These are phyloP conservation scores for Andrena camellia DNA, from an alignment of 2,888 invertebrate species.

Conservation along the genomic window DNA sequence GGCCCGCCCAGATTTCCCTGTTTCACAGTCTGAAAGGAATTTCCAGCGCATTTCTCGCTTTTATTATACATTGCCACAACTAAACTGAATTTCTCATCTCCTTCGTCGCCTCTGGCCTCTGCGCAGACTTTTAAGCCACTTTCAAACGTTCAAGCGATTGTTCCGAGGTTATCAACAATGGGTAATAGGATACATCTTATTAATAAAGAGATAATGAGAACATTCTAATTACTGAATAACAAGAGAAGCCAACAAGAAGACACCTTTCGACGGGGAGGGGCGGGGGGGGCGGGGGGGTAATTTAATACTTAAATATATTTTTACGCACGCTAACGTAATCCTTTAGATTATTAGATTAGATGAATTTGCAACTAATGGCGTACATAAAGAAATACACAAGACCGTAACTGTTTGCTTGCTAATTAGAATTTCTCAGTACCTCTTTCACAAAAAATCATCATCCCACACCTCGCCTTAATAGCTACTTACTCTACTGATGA, in stretches of 20 bases:
- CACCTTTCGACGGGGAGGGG: not conserved
- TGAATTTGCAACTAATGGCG: not conserved
- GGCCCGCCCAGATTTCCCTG: conserved; percentile 29
- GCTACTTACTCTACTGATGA: conserved; percentile 63
- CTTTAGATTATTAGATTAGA: conserved; percentile 6
- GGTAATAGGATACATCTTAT: conserved; percentile 42
- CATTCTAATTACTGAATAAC: conserved; percentile 42
- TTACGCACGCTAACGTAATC: not conserved
- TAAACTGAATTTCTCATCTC: conserved; percentile 8
- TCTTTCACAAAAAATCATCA: conserved; percentile 45
- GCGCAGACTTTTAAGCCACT: conserved; percentile 65
- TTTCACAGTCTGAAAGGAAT: conserved; percentile 39
- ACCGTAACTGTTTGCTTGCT: not conserved
- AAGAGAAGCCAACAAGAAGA: conserved; percentile 7
- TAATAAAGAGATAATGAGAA: conserved; percentile 53
- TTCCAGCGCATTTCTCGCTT: conserved; percentile 2
- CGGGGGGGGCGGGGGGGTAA: not conserved
- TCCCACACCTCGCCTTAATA: conserved; percentile 49
- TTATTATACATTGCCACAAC: conserved; percentile 6
- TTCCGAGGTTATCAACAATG: conserved; percentile 51
- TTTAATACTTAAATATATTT: conserved; percentile 12
- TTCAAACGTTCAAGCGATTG: conserved; percentile 63
- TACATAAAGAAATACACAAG: conserved; percentile 1
- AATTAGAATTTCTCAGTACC: conserved; percentile 48
- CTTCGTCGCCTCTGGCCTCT: conserved; percentile 7